Base-by-base conservation (phyloP, 2,888 invertebrate genomes). In the Drosophila robusta region DNA sequence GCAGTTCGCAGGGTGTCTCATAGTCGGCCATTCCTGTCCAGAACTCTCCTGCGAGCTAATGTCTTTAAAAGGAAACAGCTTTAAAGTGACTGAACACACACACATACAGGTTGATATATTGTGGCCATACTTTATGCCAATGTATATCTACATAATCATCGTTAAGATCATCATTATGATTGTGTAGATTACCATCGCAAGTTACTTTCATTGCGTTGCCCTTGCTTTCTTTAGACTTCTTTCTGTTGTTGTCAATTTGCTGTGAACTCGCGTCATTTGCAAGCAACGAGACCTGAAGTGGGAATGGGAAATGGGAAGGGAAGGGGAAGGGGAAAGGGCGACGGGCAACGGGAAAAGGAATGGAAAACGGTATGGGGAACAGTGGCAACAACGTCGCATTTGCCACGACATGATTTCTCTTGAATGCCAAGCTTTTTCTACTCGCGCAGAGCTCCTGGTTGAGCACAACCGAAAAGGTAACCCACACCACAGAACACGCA, bases 401-500 rank as follows among this genome's bases (percentile, higher is more conserved):
- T 86, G 80, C 74, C 77, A 72, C 80, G 75, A 84, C 87, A 82
- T 86, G 75, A 78, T 73, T 81, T 86, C 72, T 78, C 75, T 77
- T 74, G 83, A 83, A 80, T 83, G 67, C 49, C 73, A 56, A 58
- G 75, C 68, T 55, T 75, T 54, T 57, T 54, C 32, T 22, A 38
- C 47, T 41, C 26, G 42, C 51, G 8, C 18, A 29, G 60, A 57
- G 39, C 56, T 38, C 38, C 45, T 38, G 39, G 18, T 38, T n/a
- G 38, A 45, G 49, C 41, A 52, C 9, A 14, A 26, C 26, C 26
- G 6, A 39, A 24, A 24, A 63, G 41, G 63, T 63, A 69, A 50
- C 46, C 44, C 64, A 56, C 16, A 49, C 66, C 45, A 26, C 24
- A 49, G 26, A 41, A 26, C 38, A 14, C 52, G 22, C 18, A 42